Evolutionary conservation across 2,113 vertebrate genomes (phyloP).

Genomic region (Cavia aperea): DNA sequence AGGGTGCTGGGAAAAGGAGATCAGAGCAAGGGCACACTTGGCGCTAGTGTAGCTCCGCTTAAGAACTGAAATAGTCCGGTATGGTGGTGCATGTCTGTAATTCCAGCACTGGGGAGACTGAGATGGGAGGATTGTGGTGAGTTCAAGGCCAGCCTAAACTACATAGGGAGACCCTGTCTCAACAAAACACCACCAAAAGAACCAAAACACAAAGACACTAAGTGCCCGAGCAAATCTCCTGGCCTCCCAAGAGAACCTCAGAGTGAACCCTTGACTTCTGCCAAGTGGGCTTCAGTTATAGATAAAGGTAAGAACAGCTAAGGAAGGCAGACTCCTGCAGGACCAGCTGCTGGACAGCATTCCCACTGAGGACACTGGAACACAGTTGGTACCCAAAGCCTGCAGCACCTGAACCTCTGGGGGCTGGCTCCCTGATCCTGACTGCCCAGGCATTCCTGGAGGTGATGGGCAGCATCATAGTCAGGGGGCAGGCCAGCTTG

Average conservation of each 20-base stretch:
- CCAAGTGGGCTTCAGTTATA: background rate
- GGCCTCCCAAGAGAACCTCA: background rate
- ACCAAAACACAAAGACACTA: background rate
- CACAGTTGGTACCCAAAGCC: background rate
- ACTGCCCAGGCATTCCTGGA: background rate
- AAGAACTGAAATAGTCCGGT: background rate
- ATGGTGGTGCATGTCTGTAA: background rate
- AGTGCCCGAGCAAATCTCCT: background rate
- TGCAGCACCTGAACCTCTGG: background rate
- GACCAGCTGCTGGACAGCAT: background rate
- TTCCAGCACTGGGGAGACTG: background rate
- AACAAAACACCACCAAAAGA: background rate
- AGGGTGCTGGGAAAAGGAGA: background rate
- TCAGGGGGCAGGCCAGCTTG: background rate
- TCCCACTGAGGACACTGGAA: background rate
- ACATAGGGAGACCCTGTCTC: background rate
- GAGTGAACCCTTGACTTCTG: background rate
- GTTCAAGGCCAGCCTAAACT: background rate
- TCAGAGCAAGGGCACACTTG: accelerated
- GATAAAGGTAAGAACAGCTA: background rate
- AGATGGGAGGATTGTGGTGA: background rate
- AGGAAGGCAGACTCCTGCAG: accelerated
- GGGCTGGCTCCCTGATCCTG: background rate
- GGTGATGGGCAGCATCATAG: no score
- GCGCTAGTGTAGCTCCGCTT: background rate